Evolutionary conservation across 2,113 vertebrate genomes (phyloP).

Genomic region (Channa argus): DNA sequence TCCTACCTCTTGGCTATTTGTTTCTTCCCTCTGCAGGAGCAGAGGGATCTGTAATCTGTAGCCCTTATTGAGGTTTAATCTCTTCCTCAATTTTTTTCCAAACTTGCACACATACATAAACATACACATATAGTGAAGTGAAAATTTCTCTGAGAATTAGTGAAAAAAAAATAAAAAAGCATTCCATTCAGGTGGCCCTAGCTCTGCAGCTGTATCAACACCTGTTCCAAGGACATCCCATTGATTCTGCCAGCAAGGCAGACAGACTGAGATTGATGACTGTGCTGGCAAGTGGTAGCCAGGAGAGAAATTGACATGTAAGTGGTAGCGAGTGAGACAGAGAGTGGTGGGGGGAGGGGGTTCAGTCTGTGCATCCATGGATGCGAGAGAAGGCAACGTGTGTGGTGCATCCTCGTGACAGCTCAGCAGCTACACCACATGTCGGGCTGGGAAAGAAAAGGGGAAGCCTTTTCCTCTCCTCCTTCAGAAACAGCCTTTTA

Average conservation of each 20-base stretch:
- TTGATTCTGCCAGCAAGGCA: slow-evolving; percentile 68
- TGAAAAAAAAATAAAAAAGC: too few species aligned
- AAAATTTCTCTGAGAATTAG: too few species aligned
- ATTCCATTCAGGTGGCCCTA: slow-evolving; percentile 51
- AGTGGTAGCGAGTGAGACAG: slow-evolving; percentile 51
- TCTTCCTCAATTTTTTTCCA: slow-evolving; percentile 31
- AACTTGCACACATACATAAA: background rate
- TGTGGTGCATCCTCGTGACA: slow-evolving; percentile 75
- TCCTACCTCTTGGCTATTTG: slow-evolving; percentile 56
- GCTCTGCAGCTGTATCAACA: slow-evolving; percentile 50
- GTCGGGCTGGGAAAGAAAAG: slow-evolving; percentile 64
- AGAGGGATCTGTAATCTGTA: slow-evolving; percentile 45
- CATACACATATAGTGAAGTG: too few species aligned
- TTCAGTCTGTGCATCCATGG: slow-evolving; percentile 36
- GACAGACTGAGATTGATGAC: slow-evolving; percentile 70
- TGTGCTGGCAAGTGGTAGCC: slow-evolving; percentile 57
- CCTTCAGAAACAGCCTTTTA: slow-evolving; percentile 51
- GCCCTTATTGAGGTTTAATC: slow-evolving; percentile 73
- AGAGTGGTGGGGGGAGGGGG: background rate
- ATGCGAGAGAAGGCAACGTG: slow-evolving; percentile 52
- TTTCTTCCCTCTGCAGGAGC: slow-evolving; percentile 71
- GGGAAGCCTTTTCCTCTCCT: slow-evolving; percentile 71
- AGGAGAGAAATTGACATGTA: slow-evolving; percentile 71
- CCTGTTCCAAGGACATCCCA: slow-evolving; percentile 68
- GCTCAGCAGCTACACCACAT: slow-evolving; percentile 69